Evolutionary conservation across 1,140 invertebrate genomes (phyloP).

Genomic region (Meloidogyne chitwoodi): DNA sequence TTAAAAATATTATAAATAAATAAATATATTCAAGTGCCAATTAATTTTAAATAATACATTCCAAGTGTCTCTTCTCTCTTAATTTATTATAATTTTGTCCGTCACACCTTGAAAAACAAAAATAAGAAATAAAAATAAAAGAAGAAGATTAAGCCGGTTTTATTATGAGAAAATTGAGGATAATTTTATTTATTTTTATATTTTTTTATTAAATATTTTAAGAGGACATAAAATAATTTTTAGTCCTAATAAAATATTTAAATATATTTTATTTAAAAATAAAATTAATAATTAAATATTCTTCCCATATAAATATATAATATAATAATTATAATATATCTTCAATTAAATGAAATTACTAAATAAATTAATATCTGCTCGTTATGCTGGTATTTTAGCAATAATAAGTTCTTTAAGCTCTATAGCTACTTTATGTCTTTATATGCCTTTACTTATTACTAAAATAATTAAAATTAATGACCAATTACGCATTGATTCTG

Average conservation of each 20-base stretch:
- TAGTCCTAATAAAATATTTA: background rate
- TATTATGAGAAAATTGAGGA: background rate
- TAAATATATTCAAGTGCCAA: too few relatives aligned
- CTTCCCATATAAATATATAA: too few relatives aligned
- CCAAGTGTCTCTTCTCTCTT: background rate
- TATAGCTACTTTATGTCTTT: slow-evolving; percentile 42
- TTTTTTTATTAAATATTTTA: too few relatives aligned
- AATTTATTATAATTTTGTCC: background rate
- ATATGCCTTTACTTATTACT: slow-evolving; percentile 45
- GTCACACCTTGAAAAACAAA: background rate
- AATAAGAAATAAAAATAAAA: background rate
- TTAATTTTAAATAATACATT: too few relatives aligned
- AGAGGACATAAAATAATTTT: background rate
- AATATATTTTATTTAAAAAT: background rate
- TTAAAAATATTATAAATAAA: too few relatives aligned
- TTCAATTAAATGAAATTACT: background rate
- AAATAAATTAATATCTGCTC: slow-evolving; percentile 42
- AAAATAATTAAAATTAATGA: slow-evolving; percentile 54
- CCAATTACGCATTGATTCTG: slow-evolving; percentile 51
- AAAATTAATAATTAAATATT: background rate
- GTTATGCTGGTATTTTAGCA: slow-evolving; percentile 46
- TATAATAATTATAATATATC: too few relatives aligned
- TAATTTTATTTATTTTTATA: background rate
- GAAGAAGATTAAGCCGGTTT: background rate
- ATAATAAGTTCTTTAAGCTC: slow-evolving; percentile 42